Base-by-base conservation (phyloP, 2,113 vertebrate genomes). In the Larimichthys crocea region DNA sequence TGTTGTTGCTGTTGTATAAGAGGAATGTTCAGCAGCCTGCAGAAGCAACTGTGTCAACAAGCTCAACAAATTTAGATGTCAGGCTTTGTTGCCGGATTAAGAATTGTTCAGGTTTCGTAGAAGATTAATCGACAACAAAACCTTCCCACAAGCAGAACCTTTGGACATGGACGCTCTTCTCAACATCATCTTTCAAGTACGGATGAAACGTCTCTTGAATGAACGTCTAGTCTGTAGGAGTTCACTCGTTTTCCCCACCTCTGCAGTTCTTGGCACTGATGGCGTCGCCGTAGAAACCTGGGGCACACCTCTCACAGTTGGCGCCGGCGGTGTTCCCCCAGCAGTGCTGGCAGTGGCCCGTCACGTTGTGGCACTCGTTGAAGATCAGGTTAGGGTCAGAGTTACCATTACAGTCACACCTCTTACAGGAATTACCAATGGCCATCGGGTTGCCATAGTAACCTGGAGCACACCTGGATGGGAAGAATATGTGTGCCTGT, bases 381-480 rank as follows among this genome's bases (percentile, higher is more conserved):
- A 99, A 96, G 87, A 99, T 98, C 76, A 99, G 89, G 90, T 99
- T 99, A 49, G 98, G 98, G 91, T 99, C 98, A 0, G 98, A 97
- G 93, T 99, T 99, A 60, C 97, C 97, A 11, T 96, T 99, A 91
- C 98, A 99, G 91, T 99, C 95, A 10, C 98, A 99, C 92, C 96
- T 96, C 92, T 95, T 96, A 74, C 98, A 99, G 84, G 94, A 96
- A 79, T 94, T 95, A 82, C 97, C 97, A 7, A 95, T 88, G 3
- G 86, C 84, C 91, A 97, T 93, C 1, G 98, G 98, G 94, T 97
- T 99, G 79, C 98, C 98, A 86, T 97, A 99, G 94, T 97, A 98
- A 94, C 98, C 98, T 0, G 98, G 98, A 63, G 97, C 96, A 82
- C 98, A 99, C 90, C 98, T 99, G 62, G 74, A 44, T 46, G 31